Evolutionary conservation across 2,797 vertebrate species (phyloP), one percentile per base, ranked within the genome.

Genomic region (Sciaenops ocellatus): DNA sequence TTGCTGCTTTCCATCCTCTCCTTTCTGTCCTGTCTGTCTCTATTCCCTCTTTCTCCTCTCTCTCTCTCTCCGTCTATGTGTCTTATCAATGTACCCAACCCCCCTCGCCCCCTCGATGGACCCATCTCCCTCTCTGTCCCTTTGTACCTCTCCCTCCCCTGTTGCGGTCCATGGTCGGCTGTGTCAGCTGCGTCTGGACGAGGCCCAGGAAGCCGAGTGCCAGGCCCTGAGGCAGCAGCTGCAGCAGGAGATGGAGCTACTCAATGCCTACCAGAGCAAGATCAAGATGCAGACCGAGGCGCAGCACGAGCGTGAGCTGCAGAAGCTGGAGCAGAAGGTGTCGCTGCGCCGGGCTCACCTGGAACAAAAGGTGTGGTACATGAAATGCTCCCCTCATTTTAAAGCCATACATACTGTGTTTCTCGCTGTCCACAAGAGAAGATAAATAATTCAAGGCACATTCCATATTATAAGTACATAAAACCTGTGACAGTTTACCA

Each of bases 251-350:
- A 99, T 99, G 98, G 98, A 99, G 96, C 97, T 99, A 91, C 98
- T 99, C 90, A 99, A 98, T 16, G 98, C 98, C 73, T 99, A 99
- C 95, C 98, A 99, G 97, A 99, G 98, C 95, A 99, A 99, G 95
- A 99, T 99, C 94, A 99, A 99, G 96, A 99, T 98, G 97, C 98
- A 99, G 93, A 99, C 98, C 46, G 98, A 99, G 96, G 97, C 98
- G 22, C 98, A 99, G 95, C 98, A 99, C 4, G 97, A 99, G 89
- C 95, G 98, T 2, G 98, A 99, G 88, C 97, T 96, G 93, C 98
- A 99, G 95, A 99, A 99, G 94, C 95, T 99, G 88, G 97, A 99
- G 95, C 98, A 99, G 94, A 97, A 98, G 93, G 98, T 99, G 92
- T 99, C 98, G 1, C 95, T 99, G 90, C 97, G 98, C 87, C 95